Base-by-base conservation (phyloP, 1,140 invertebrate species). In the Ditylenchus dipsaci region DNA sequence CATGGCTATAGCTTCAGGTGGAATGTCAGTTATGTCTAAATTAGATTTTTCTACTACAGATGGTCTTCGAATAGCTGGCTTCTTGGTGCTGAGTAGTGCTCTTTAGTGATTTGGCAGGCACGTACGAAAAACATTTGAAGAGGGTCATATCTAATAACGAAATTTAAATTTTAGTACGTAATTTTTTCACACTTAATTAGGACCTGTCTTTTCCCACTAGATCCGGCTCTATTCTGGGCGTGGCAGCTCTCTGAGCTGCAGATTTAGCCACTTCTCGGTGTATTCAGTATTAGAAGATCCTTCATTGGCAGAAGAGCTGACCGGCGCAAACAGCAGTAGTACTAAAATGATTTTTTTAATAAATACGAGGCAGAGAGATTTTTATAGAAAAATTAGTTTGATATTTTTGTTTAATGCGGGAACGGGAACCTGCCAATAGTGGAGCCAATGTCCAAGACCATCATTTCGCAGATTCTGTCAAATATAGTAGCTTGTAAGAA, bases 101-200 rank as follows among this genome's bases (percentile, higher is more conserved):
- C 81, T 61, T 83, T 82, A 82, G 65, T 1, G 76, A 76, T 59
- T 83, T 81, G 15, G 80, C 80, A 1, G 80, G 80, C 1, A 82
- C 80, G 65, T 82, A 82, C 0, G 81, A 83, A 68, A 82, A 82
- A 61, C 79, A 81, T 42, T 82, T 79, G 0, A 77, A 82, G 66
- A n/a, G 80, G 80, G 33, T 82, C 80, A 58, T 82, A 82, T 45
- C 78, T 79, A 53, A 27, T 21, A 33, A 61, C 38, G 26, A 61
- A 43, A 29, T 3, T 5, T 8, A 21, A 5, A 7, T 30, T 61
- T 61, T 7, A 7, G 29, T 21, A 19, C n/a, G 3, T 8, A 5
- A 61, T 30, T 27, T 61, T 30, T 61, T 3, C 5, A 61, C 23
- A 59, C 11, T 13, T 59, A 59, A 59, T 59, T 68, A 70, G 66